phyloP scores from a whole-genome alignment of 1,140 invertebrate genomes.

The Drosophila chauvacae region DNA sequence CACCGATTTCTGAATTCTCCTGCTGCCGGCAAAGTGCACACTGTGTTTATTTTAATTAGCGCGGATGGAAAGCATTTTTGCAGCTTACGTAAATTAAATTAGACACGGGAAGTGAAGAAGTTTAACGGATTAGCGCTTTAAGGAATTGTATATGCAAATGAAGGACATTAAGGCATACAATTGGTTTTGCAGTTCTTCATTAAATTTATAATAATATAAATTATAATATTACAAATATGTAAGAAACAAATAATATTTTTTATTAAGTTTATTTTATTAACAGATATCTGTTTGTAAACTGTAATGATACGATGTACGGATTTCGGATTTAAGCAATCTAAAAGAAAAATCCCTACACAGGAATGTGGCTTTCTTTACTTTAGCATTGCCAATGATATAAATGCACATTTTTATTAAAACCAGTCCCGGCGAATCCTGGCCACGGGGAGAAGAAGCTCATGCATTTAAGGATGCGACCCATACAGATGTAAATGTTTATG shows the following conservation, averaged over 20 bases:
- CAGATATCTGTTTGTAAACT: too few species aligned
- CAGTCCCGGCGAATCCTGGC: background rate
- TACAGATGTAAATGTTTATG: conserved; percentile 78
- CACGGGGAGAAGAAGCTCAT: conserved; percentile 38
- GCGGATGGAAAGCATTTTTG: conserved; percentile 28
- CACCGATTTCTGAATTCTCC: conserved; percentile 62
- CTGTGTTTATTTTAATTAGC: conserved; percentile 80
- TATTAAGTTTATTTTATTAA: too few species aligned
- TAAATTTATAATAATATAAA: too few species aligned
- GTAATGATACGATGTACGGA: too few species aligned
- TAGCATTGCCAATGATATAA: conserved; percentile 15
- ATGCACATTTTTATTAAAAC: conserved; percentile 49
- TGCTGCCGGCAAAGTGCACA: conserved; percentile 61
- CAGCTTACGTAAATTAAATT: conserved; percentile 58
- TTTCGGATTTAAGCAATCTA: background rate
- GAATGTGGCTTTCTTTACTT: background rate
- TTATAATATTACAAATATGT: too few species aligned
- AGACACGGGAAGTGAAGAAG: background rate
- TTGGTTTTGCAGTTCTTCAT: background rate
- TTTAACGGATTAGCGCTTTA: conserved; percentile 22
- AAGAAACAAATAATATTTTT: too few species aligned
- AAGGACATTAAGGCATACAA: conserved; percentile 4
- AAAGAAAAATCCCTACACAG: background rate
- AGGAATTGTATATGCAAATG: conserved; percentile 51
- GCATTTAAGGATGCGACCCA: conserved; percentile 50